Evolutionary conservation across 1,140 invertebrate genomes (phyloP).

Genomic region (Acyrthosiphon pisum): DNA sequence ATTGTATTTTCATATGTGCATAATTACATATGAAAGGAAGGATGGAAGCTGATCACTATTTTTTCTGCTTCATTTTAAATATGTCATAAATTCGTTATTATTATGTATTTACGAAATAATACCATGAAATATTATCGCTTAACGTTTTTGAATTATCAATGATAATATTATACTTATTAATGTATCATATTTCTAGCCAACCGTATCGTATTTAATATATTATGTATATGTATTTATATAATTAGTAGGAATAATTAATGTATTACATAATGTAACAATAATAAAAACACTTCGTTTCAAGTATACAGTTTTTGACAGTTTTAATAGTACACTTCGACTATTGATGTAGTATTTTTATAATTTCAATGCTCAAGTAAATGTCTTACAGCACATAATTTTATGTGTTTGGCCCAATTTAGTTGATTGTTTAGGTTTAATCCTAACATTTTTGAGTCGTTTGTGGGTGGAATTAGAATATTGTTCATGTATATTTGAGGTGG

Average conservation of each 20-base stretch:
- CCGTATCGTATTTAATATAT: background rate
- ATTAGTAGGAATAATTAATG: too few relatives aligned
- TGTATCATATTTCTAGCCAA: fast-evolving
- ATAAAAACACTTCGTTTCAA: too few relatives aligned
- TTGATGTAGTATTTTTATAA: background rate
- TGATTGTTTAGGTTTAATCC: too few relatives aligned
- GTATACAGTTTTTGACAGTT: too few relatives aligned
- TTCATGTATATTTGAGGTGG: too few relatives aligned
- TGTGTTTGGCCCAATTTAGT: too few relatives aligned
- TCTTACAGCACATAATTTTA: too few relatives aligned
- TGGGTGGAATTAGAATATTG: too few relatives aligned
- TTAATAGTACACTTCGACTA: background rate
- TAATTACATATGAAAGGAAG: background rate
- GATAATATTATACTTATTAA: background rate
- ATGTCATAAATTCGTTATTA: background rate
- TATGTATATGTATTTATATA: too few relatives aligned
- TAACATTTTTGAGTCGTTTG: too few relatives aligned
- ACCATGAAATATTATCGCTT: background rate
- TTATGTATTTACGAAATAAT: background rate
- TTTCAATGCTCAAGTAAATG: background rate
- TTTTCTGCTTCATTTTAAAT: background rate
- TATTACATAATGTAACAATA: too few relatives aligned
- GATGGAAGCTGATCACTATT: background rate
- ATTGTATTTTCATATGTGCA: background rate
- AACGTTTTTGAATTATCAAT: too few relatives aligned